A percentile compares a stretch with the other conserved stretches of the same genome.
Conservation (phyloP, 2,113 vertebrate genomes). For the Monopterus albus region DNA sequence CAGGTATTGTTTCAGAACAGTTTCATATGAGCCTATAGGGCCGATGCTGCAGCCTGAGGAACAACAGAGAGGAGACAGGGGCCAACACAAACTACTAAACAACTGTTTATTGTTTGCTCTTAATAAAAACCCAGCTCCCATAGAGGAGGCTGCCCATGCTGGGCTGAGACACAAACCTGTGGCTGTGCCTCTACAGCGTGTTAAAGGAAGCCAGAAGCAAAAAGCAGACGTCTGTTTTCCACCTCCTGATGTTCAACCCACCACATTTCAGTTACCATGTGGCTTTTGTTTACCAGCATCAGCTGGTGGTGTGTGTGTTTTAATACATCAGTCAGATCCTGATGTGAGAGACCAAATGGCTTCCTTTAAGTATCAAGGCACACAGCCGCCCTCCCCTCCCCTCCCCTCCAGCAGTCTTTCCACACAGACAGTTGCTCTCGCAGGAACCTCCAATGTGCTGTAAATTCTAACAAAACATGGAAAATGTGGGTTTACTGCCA, state of each 20-base stretch:
- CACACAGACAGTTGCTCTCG: no score
- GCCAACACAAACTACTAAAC: conserved; percentile 65
- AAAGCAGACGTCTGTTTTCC: no score
- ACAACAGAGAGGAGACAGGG: background rate
- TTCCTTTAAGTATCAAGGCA: conserved; percentile 18
- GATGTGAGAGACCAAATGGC: background rate
- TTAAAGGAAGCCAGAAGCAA: conserved; percentile 31
- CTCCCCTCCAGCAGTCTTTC: no score
- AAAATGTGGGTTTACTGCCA: background rate
- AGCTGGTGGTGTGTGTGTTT: conserved; percentile 65
- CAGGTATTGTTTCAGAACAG: no score
- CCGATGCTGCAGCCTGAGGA: no score
- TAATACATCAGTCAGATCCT: conserved; percentile 28
- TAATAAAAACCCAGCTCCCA: conserved; percentile 79
- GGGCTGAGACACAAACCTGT: conserved; percentile 62
- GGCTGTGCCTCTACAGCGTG: conserved; percentile 52
- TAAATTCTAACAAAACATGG: background rate
- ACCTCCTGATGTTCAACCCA: conserved; percentile 49
- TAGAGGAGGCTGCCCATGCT: conserved; percentile 67
- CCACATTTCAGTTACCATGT: no score
- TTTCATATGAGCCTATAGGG: no score
- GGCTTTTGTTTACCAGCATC: no score
- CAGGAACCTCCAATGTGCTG: background rate
- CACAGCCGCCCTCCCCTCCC: no score
- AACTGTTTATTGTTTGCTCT: conserved; percentile 84